Evolutionary conservation across 2,888 invertebrate species (phyloP).

Genomic region (Cryptus armator): DNA sequence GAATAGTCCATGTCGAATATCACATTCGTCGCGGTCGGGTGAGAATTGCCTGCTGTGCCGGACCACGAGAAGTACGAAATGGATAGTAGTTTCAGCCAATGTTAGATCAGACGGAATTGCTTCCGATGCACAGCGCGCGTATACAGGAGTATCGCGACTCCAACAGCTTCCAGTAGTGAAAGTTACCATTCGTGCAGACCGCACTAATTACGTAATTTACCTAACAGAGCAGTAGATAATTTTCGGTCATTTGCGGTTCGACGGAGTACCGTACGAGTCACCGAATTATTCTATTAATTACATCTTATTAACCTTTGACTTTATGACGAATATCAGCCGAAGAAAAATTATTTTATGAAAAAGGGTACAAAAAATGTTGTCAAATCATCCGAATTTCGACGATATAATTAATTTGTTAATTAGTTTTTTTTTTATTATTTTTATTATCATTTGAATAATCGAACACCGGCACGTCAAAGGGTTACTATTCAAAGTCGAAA

Average conservation of each 20-base stretch:
- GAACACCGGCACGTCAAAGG: background rate
- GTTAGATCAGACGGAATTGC: slow-evolving; percentile 41
- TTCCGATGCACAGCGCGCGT: background rate
- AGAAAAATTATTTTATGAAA: no score
- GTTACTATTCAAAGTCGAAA: background rate
- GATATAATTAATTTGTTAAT: no score
- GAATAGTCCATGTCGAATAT: slow-evolving; percentile 1
- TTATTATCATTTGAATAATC: no score
- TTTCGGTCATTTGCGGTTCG: background rate
- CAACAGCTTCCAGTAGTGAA: background rate
- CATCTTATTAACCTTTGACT: background rate
- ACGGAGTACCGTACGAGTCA: background rate
- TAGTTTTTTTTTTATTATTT: no score
- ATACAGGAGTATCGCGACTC: background rate
- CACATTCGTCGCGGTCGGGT: slow-evolving; percentile 1
- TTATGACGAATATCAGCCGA: no score
- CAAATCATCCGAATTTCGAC: no score
- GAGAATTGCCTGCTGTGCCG: slow-evolving; percentile 13
- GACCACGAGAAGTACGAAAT: background rate
- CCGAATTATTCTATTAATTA: background rate
- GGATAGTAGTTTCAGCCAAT: slow-evolving; percentile 24
- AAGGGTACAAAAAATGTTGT: no score
- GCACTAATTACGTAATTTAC: slow-evolving; percentile 1
- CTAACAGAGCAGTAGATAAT: background rate
- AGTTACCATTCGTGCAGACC: background rate